phyloP scores from a whole-genome alignment of 2,113 vertebrate genomes.

The Syngnathoides biaculeatus region DNA sequence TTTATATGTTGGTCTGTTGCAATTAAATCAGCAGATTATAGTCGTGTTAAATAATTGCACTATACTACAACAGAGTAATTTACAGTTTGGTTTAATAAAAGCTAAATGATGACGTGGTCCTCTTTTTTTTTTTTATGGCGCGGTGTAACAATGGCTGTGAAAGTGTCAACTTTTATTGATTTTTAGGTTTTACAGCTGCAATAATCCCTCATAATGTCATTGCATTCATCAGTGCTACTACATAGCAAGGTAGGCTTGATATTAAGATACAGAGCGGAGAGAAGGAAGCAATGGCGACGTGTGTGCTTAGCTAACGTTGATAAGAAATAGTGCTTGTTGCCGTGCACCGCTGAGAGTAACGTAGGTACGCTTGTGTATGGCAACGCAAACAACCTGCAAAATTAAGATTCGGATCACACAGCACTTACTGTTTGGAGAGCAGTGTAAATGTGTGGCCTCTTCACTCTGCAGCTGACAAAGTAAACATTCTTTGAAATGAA shows the following conservation, averaged over 20 bases:
- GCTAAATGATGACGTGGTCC: conserved; percentile 4
- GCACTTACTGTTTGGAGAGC: conserved; percentile 3
- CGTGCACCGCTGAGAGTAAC: conserved; percentile 15
- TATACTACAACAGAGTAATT: conserved; percentile 35
- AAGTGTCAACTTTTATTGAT: conserved; percentile 21
- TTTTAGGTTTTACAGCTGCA: conserved; percentile 20
- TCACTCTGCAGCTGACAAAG: conserved; percentile 10
- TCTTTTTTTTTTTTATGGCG: not conserved
- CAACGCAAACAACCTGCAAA: conserved; percentile 44
- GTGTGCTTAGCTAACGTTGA: conserved; percentile 17
- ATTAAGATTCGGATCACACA: conserved; percentile 27
- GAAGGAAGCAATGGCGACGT: not conserved
- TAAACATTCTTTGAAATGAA: conserved; percentile 48
- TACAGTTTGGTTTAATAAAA: conserved; percentile 36
- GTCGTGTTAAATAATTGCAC: conserved; percentile 49
- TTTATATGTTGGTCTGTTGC: conserved; percentile 40
- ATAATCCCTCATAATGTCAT: conserved; percentile 20
- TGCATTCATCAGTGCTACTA: not conserved
- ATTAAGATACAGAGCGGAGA: not conserved
- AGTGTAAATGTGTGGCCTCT: conserved; percentile 14
- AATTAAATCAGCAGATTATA: conserved; percentile 52
- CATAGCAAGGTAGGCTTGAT: not conserved
- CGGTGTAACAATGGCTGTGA: not conserved
- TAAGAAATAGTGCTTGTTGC: conserved; percentile 29
- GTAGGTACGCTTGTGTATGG: not conserved